phyloP scores from a whole-genome alignment of 1,140 invertebrate species.

The Zaprionus inermis region DNA sequence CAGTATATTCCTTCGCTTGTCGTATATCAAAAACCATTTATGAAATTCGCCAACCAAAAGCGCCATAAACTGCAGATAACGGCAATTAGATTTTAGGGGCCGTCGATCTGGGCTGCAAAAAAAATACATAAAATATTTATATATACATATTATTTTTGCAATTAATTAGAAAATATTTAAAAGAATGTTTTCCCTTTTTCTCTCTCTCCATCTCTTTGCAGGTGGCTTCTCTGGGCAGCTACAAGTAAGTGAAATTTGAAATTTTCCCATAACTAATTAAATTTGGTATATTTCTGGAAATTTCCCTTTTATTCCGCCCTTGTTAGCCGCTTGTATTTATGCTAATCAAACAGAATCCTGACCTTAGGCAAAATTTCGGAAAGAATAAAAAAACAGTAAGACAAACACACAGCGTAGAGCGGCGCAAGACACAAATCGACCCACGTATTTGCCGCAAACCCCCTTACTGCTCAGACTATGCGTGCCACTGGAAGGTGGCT shows the following conservation, averaged over 20 bases:
- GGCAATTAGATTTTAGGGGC: conserved; percentile 67
- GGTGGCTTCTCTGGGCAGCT: conserved; percentile 8
- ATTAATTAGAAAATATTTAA: conserved; percentile 37
- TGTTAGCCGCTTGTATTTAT: conserved; percentile 59
- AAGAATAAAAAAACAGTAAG: conserved; percentile 53
- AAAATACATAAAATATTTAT: conserved; percentile 6
- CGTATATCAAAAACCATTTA: conserved; percentile 75
- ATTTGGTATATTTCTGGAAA: conserved; percentile 39
- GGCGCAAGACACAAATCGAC: conserved; percentile 49
- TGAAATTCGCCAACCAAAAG: conserved; percentile 57
- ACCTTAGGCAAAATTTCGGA: conserved; percentile 64
- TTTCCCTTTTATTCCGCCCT: conserved; percentile 42
- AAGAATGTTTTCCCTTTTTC: neutral
- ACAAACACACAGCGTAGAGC: conserved; percentile 56
- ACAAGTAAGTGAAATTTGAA: conserved; percentile 1
- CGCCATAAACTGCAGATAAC: conserved; percentile 80
- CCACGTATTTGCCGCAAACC: conserved; percentile 22
- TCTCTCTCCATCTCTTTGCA: conserved; percentile 19
- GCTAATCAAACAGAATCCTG: conserved; percentile 81
- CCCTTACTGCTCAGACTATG: conserved; percentile 1
- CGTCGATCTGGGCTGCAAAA: neutral
- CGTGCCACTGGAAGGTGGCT: conserved; percentile 14
- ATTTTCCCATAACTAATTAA: conserved; percentile 33
- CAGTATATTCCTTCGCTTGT: conserved; percentile 47
- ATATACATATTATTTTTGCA: conserved; percentile 14